phyloP scores from a whole-genome alignment of 2,797 vertebrate species.

The Hyperoplus immaculatus region DNA sequence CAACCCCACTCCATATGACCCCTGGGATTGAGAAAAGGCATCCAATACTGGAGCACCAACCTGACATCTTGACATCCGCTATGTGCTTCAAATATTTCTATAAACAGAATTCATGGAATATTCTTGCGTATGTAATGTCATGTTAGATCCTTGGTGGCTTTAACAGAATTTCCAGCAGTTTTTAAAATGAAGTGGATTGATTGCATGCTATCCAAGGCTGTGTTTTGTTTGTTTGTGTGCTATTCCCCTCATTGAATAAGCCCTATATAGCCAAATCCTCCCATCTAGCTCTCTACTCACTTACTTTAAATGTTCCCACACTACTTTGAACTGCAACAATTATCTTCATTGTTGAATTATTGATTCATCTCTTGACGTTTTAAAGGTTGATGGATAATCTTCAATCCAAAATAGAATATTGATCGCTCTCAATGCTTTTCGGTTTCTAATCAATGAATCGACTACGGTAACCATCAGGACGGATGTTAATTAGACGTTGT shows the following conservation, averaged over 20 bases:
- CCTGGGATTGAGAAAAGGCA: slow-evolving; percentile 18
- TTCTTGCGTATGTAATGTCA: not conserved
- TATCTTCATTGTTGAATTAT: not conserved
- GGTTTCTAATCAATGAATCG: too few species aligned
- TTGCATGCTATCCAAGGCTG: slow-evolving; percentile 13
- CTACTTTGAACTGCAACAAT: not conserved
- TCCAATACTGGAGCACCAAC: not conserved
- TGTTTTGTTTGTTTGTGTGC: slow-evolving; percentile 3
- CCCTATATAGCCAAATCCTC: slow-evolving; percentile 13
- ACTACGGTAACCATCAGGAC: too few species aligned
- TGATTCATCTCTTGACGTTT: not conserved
- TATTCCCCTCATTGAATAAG: slow-evolving; percentile 10
- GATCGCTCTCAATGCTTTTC: not conserved
- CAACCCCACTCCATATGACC: slow-evolving; percentile 21
- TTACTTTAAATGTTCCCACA: not conserved
- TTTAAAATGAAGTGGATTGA: slow-evolving; percentile 40
- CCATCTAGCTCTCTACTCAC: not conserved
- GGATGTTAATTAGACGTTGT: too few species aligned
- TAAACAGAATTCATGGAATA: too few species aligned
- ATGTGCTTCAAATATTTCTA: slow-evolving; percentile 27
- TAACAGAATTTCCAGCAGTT: slow-evolving; percentile 26
- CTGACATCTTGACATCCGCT: slow-evolving; percentile 29
- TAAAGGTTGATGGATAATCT: not conserved
- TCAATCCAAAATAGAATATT: not conserved
- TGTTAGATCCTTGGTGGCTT: slow-evolving; percentile 4